Conservation (phyloP, 2,888 invertebrate genomes). For the Folsomia manolachei region DNA sequence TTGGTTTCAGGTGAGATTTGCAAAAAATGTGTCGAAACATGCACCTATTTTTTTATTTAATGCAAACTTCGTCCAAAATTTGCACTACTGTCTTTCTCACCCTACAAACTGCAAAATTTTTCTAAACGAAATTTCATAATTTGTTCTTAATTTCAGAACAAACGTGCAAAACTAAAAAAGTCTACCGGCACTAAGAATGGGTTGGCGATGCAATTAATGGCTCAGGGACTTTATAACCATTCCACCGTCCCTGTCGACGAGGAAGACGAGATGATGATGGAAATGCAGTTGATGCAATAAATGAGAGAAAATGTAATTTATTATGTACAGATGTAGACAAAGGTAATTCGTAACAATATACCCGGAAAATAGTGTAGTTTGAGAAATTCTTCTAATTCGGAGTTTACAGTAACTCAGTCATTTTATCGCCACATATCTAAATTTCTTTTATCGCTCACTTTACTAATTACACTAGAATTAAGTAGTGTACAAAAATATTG, state of each 20-base stretch:
- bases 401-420: no score
- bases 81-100: background rate
- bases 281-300: conserved; percentile 26
- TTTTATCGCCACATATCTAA: background rate
- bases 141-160: conserved; percentile 67
- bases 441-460: background rate
- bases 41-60: background rate
- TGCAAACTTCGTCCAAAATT: background rate
- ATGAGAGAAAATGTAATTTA: background rate
- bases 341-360: no score
- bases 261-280: conserved; percentile 63
- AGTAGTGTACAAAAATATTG: background rate
- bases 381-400: no score
- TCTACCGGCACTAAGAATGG: conserved; percentile 79
- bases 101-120: background rate
- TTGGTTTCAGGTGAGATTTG: conserved; percentile 69
- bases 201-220: conserved; percentile 85
- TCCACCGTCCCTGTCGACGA: conserved; percentile 73
- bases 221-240: conserved; percentile 83
- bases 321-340: background rate
- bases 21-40: background rate
- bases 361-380: no score
- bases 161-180: conserved; percentile 94
- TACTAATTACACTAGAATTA: no score
- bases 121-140: background rate